Base-by-base conservation (phyloP, 2,113 vertebrate genomes). In the Chloropsis hardwickii region DNA sequence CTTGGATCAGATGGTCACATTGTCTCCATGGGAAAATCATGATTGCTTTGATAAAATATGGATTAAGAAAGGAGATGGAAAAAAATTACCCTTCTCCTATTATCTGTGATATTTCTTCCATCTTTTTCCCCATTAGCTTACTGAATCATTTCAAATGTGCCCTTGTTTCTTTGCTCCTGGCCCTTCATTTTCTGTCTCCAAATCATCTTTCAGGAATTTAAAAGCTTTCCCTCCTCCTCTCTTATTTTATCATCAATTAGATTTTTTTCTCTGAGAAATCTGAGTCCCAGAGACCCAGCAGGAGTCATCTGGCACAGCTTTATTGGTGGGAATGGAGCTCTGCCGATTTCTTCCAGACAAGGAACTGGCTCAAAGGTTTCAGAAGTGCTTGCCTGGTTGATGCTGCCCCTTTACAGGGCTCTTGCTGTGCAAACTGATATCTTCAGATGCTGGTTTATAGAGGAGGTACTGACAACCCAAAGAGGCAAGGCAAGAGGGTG, bases 161-260 rank as follows among this genome's bases (percentile, higher is more conserved):
- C 54, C 74, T 90, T 85, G 33, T 82, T 94, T 77, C 93, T 91
- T 95, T 93, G 85, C 58, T 81, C 42, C 60, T 74, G 37, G 85
- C 67, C 35, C 71, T 90, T 86, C 64, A 33, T 88, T 81, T 94
- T 93, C 74, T 90, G 39, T 74, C 87, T 88, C 47, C 39, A 94
- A 92, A 88, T 77, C n/a, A 86, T 93, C 62, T 90, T 90, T 90
- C 62, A 87, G 67, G 23, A 51, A 62, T 78, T 77, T 80, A 67
- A 90, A 91, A 92, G 62, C 58, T 94, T 94, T 95, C 42, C 33
- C 73, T 86, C 61, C 76, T 80, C 47, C 58, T 90, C 42, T 88
- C 50, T 79, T 51, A 69, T 90, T 91, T 82, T 92, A 53, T 82
- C 3, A 3, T 62, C 87, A 88, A 45, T 85, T 93, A 66, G 42